Base-by-base conservation (phyloP, 2,113 vertebrate species). In the Procapra przewalskii region DNA sequence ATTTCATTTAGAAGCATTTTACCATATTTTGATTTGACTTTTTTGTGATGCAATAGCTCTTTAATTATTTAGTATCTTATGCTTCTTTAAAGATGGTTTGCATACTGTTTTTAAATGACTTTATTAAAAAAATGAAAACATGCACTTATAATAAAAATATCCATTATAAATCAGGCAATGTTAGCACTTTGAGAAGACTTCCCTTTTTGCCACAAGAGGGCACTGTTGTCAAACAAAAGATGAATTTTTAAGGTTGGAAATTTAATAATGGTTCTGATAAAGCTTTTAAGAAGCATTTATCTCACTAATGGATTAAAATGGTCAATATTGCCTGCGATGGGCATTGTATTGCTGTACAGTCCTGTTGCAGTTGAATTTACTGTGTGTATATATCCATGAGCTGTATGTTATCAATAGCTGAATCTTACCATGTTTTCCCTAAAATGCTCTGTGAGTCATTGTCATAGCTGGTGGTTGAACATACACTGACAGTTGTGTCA, bases 121-220 rank as follows among this genome's bases (percentile, higher is more conserved):
- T 87, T 94, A 57, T 93, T 89, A 80, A 91, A 77, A 92, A 94
- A 71, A 33, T 88, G 59, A 60, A 82, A 86, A 52, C 3, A 3
- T 6, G 1, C 8, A n/a, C 36, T 62, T 79, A 4, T 31, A 67
- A 77, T 50, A 84, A 54, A 85, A 79, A 31, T 25, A 77, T 4
- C 36, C 13, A 21, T 33, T 19, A 0, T 62, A 45, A 45, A 48
- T 67, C 62, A 36, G 43, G 59, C 77, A 55, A 85, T 27, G 2
- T n/a, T 81, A 83, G 54, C 57, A 71, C 5, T 7, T 17, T 40
- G 11, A 87, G 8, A 10, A 59, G 1, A 71, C 2, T 94, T 84
- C 36, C 29, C 40, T 13, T n/a, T 33, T 81, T 2, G 80, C 59
- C 99, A 98, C 98, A 96, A 62, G 99, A 95, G 98, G 98, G 98